Evolutionary conservation across 2,113 vertebrate genomes (phyloP).

Genomic region (Scolopax mira): DNA sequence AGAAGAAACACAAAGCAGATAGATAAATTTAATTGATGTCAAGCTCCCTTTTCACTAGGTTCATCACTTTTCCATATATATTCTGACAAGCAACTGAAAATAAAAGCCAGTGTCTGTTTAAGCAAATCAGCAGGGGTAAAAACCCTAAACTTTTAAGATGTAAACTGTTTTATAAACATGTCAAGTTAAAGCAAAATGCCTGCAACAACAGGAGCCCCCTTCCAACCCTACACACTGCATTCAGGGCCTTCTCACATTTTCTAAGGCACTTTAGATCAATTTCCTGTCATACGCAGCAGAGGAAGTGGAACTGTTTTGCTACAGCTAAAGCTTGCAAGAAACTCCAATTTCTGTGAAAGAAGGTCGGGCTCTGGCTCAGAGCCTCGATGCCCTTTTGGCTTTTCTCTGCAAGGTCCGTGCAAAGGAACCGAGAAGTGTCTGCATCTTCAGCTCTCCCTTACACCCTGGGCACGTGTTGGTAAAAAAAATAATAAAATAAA

Average conservation of each 20-base stretch:
- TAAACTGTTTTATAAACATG: conserved; percentile 67
- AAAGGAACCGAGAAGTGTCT: not conserved
- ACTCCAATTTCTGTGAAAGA: not conserved
- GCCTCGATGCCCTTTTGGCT: not conserved
- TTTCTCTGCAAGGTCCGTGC: not conserved
- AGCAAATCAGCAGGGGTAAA: conserved; percentile 55
- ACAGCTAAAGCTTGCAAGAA: not conserved
- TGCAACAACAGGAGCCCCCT: conserved; percentile 22
- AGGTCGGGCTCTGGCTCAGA: not conserved
- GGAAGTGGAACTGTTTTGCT: not conserved
- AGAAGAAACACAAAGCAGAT: conserved; percentile 45
- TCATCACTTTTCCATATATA: conserved; percentile 54
- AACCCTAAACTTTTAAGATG: conserved; percentile 43
- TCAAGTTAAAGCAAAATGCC: conserved; percentile 51
- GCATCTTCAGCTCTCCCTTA: not conserved
- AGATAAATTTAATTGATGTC: conserved; percentile 58
- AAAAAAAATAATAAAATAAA: not conserved
- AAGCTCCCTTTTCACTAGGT: conserved; percentile 42
- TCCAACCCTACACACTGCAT: not conserved
- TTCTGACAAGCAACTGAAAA: conserved; percentile 56
- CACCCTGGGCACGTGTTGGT: not conserved
- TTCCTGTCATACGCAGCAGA: not conserved
- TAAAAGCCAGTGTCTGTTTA: conserved; percentile 34
- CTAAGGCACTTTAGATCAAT: not conserved
- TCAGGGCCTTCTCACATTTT: not conserved